phyloP scores from a whole-genome alignment of 2,113 vertebrate species.

The Triplophysa tibetana region DNA sequence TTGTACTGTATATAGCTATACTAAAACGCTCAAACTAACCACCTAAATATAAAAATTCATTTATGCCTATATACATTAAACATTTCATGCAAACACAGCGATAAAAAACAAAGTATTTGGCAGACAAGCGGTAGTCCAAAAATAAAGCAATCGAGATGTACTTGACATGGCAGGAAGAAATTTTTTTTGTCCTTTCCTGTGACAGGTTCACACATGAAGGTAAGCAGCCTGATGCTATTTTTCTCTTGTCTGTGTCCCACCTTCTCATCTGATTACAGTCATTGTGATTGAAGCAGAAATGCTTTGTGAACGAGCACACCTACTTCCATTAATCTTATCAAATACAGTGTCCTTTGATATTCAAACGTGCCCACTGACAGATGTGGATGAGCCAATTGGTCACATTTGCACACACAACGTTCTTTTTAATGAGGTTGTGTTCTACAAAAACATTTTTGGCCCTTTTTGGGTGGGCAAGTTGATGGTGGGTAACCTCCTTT shows the following conservation, averaged over 20 bases:
- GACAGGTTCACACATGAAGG: slow-evolving; percentile 14
- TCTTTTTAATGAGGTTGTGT: neutral
- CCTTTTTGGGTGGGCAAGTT: neutral
- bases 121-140: neutral
- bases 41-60: no score
- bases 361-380: neutral
- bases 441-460: neutral
- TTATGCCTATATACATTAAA: neutral
- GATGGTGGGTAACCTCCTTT: neutral
- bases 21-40: no score
- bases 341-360: neutral
- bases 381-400: neutral
- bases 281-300: slow-evolving; percentile 33
- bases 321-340: slow-evolving; percentile 26
- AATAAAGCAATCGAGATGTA: slow-evolving; percentile 10
- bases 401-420: neutral
- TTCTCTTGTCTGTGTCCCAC: slow-evolving; percentile 11
- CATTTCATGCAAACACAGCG: neutral
- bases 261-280: slow-evolving; percentile 39
- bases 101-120: neutral
- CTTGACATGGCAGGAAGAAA: slow-evolving; percentile 23
- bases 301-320: slow-evolving; percentile 25
- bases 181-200: slow-evolving; percentile 23
- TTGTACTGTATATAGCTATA: no score
- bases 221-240: slow-evolving; percentile 27